These are phyloP conservation scores for Hartigia nigra DNA, from an alignment of 2,888 invertebrate species.

Conservation along the genomic window DNA sequence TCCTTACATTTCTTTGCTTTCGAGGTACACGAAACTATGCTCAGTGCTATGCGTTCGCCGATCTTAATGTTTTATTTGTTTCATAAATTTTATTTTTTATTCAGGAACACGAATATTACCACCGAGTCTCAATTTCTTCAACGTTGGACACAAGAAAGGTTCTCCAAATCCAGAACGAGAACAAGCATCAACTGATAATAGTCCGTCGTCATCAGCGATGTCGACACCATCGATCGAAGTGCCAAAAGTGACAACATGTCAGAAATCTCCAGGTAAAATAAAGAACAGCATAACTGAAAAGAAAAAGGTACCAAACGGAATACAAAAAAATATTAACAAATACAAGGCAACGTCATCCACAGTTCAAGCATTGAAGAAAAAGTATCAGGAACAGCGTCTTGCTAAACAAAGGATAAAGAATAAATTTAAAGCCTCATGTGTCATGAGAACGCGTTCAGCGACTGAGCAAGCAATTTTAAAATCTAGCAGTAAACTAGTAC, in stretches of 20 bases:
- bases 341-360: slow-evolving; percentile 61
- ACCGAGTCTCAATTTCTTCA: slow-evolving; percentile 78
- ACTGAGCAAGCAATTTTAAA: slow-evolving; percentile 61
- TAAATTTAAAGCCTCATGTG: slow-evolving; percentile 54
- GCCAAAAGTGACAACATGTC: slow-evolving; percentile 33
- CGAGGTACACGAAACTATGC: slow-evolving; percentile 69
- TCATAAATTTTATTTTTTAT: slow-evolving; percentile 6
- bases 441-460: slow-evolving; percentile 68
- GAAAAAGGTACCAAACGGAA: slow-evolving; percentile 46
- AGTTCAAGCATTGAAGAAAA: slow-evolving; percentile 70
- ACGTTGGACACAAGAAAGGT: slow-evolving; percentile 58
- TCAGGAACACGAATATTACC: slow-evolving; percentile 77
- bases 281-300: slow-evolving; percentile 52
- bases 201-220: slow-evolving; percentile 24
- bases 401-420: slow-evolving; percentile 66
- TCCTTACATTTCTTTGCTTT: slow-evolving; percentile 85
- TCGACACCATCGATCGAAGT: slow-evolving; percentile 14
- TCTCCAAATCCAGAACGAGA: slow-evolving; percentile 42
- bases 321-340: slow-evolving; percentile 48
- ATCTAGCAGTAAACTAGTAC: slow-evolving; percentile 49
- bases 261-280: slow-evolving; percentile 53
- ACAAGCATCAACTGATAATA: slow-evolving; percentile 28
- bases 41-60: neutral
- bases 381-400: slow-evolving; percentile 73
- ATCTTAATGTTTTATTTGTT: slow-evolving; percentile 20